Percentiles rank a stretch among this genome's conserved stretches.
Conservation (phyloP, 37 sponge, comb jelly and placozoan species). For the Eunapius fragilis region DNA sequence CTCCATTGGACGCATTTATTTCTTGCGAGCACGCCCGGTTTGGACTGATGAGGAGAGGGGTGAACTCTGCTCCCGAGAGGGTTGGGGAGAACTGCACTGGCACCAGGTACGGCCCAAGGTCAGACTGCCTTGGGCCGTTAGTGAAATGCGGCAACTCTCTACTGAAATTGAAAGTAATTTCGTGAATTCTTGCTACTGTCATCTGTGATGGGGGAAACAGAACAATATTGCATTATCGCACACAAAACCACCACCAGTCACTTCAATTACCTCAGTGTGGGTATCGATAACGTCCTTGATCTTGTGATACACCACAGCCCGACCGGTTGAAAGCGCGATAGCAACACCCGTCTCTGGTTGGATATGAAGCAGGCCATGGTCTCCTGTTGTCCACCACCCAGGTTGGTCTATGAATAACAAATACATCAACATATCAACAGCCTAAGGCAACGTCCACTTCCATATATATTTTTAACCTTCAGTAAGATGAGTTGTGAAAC, state of each 20-base stretch:
- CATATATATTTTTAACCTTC: slow-evolving; percentile 29
- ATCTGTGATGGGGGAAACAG: neutral
- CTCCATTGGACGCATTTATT: neutral
- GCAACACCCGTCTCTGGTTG: slow-evolving; percentile 59
- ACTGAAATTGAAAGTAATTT: slow-evolving; percentile 22
- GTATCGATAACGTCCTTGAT: slow-evolving; percentile 70
- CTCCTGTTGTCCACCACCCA: slow-evolving; percentile 66
- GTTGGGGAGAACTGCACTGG: slow-evolving; percentile 36
- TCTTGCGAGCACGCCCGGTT: slow-evolving; percentile 29
- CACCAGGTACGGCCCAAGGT: slow-evolving; percentile 41
- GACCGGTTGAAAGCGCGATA: slow-evolving; percentile 42
- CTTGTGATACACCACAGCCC: slow-evolving; percentile 73
- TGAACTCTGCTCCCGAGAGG: slow-evolving; percentile 23
- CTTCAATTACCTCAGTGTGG: slow-evolving; percentile 72
- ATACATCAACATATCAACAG: neutral
- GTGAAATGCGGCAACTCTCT: slow-evolving; percentile 30
- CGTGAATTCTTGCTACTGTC: slow-evolving; percentile 37
- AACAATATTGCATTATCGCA: neutral
- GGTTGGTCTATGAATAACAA: slow-evolving; percentile 10
- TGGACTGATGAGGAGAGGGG: slow-evolving; percentile 36
- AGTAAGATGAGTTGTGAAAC: slow-evolving; percentile 79
- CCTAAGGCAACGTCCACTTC: neutral
- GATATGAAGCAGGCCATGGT: slow-evolving; percentile 49
- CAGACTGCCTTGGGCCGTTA: slow-evolving; percentile 32
- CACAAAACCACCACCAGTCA: neutral